A percentile compares a stretch with the other conserved stretches of the same genome.
phyloP scores from a whole-genome alignment of 1,140 invertebrate genomes.

The Tribolium castaneum region DNA sequence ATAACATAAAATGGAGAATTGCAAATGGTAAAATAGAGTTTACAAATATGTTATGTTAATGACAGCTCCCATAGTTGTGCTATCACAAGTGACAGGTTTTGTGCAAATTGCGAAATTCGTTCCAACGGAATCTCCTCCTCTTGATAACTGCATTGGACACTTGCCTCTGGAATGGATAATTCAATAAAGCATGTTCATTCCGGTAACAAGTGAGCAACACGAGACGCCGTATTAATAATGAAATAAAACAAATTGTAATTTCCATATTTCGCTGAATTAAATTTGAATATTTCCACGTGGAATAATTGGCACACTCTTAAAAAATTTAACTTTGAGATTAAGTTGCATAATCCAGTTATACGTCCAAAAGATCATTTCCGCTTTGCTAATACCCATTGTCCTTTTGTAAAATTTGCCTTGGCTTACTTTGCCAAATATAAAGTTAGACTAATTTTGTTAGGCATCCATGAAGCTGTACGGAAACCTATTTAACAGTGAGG shows the following conservation, averaged over 20 bases:
- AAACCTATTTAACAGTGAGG: constrained; percentile 30
- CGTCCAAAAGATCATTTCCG: not conserved
- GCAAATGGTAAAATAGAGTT: too few relatives aligned
- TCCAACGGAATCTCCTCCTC: not conserved
- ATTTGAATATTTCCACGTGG: too few relatives aligned
- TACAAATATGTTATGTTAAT: not conserved
- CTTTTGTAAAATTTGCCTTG: not conserved
- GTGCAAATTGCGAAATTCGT: constrained; percentile 1
- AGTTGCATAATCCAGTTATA: too few relatives aligned
- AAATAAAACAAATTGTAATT: not conserved
- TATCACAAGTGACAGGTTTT: constrained; percentile 9
- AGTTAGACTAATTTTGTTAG: constrained; percentile 12
- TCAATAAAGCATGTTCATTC: constrained; percentile 18
- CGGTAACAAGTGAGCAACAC: not conserved
- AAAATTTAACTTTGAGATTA: too few relatives aligned
- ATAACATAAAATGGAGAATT: too few relatives aligned
- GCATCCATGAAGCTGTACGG: not conserved
- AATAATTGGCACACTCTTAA: too few relatives aligned
- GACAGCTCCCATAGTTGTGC: not conserved
- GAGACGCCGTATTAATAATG: not conserved
- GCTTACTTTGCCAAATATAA: not conserved
- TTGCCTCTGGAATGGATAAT: constrained; percentile 21
- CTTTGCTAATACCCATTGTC: constrained; percentile 3
- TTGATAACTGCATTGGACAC: constrained; percentile 23
- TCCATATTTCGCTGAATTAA: too few relatives aligned